Conservation (phyloP, 2,797 vertebrate species). For the Muscicapa striata region DNA sequence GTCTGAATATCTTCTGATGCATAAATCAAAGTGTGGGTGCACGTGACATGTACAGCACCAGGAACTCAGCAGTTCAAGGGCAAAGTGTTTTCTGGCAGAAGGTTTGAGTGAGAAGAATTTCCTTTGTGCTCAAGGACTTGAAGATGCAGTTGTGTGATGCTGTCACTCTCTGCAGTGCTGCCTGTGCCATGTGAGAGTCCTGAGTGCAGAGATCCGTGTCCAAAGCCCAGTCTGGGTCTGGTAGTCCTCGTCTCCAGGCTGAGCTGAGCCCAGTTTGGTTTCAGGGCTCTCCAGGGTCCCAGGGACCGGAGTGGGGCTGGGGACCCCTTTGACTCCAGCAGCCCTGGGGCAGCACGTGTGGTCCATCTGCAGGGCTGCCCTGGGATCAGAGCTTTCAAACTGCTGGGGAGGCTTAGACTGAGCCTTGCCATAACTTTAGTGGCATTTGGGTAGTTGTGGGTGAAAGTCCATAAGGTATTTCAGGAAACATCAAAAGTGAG, state of each 20-base stretch:
- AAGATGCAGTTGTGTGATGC: neutral
- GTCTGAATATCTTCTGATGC: neutral
- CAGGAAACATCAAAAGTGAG: neutral
- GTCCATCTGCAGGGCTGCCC: neutral
- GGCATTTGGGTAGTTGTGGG: neutral
- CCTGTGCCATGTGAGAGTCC: neutral
- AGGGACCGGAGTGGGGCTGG: rapidly evolving
- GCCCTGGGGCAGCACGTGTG: rapidly evolving
- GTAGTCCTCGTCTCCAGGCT: neutral
- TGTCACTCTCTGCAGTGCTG: neutral
- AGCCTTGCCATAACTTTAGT: neutral
- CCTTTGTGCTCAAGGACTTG: neutral
- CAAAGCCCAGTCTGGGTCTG: neutral
- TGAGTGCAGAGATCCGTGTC: neutral
- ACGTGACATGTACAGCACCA: neutral
- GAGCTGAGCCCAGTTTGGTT: neutral
- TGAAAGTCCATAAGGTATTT: neutral
- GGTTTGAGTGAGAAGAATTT: neutral
- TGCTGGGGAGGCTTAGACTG: neutral
- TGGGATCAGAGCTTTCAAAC: neutral
- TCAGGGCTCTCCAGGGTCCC: neutral
- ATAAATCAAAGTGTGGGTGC: neutral
- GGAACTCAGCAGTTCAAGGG: neutral
- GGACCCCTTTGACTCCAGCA: no score
- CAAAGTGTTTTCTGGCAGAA: neutral